Percentiles rank a stretch among this genome's conserved stretches.
Conservation (phyloP, 2,888 invertebrate species). For the Hypsopygia costalis region DNA sequence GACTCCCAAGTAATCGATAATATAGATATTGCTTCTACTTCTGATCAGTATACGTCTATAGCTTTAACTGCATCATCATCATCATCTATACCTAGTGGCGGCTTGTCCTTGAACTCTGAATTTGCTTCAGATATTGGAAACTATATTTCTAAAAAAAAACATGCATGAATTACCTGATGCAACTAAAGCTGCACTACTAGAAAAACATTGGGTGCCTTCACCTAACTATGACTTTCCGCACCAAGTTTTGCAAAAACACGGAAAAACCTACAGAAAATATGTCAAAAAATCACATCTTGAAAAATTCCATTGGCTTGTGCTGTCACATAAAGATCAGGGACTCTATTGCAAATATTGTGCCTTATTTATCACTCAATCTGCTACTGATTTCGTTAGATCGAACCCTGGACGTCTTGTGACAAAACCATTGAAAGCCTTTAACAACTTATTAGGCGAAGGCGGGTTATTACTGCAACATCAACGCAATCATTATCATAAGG, state of each 20-base stretch:
- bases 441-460: slow-evolving; percentile 10
- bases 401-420: slow-evolving; percentile 12
- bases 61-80: too few relatives aligned
- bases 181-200: too few relatives aligned
- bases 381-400: too few relatives aligned
- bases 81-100: too few relatives aligned
- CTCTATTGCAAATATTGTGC: slow-evolving; percentile 19
- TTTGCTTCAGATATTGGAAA: too few relatives aligned
- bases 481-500: slow-evolving; percentile 12
- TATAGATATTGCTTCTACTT: too few relatives aligned
- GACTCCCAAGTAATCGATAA: too few relatives aligned
- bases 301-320: slow-evolving; percentile 17
- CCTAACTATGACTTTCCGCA: slow-evolving; percentile 12
- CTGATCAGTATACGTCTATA: too few relatives aligned
- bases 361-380: slow-evolving; percentile 11
- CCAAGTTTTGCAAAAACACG: slow-evolving; percentile 8
- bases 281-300: slow-evolving; percentile 16
- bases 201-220: too few relatives aligned
- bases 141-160: too few relatives aligned
- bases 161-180: too few relatives aligned
- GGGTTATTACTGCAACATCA: slow-evolving; percentile 11
- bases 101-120: too few relatives aligned
- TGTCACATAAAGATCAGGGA: slow-evolving; percentile 16
- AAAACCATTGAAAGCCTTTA: slow-evolving; percentile 14
- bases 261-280: slow-evolving; percentile 13